Conservation (phyloP, 1,140 invertebrate genomes). For the Pomacea maculata region DNA sequence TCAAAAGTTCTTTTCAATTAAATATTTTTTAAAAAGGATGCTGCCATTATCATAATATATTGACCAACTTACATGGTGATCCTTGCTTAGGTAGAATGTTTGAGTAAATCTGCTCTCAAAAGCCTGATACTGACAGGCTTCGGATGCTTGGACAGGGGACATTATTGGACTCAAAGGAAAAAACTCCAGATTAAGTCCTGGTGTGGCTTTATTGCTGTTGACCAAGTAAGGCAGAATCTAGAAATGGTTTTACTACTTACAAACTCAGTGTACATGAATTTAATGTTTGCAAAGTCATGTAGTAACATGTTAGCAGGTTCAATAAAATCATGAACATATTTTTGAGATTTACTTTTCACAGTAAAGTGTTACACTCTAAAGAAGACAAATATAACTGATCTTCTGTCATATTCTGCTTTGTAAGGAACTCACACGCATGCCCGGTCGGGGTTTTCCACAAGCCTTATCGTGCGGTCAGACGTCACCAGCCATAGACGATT, state of each 20-base stretch:
- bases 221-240: background rate
- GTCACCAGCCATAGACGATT: slow-evolving; percentile 21
- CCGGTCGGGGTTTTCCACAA: slow-evolving; percentile 23
- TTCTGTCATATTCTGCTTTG: too few species aligned
- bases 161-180: background rate
- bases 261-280: too few species aligned
- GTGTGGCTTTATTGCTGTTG: background rate
- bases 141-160: background rate
- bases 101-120: background rate
- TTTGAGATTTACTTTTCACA: slow-evolving; percentile 2
- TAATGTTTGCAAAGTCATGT: too few species aligned
- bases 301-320: too few species aligned
- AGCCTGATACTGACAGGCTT: slow-evolving; percentile 2
- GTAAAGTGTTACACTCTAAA: background rate
- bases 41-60: background rate
- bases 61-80: slow-evolving; percentile 2
- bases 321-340: too few species aligned
- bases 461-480: slow-evolving; percentile 17
- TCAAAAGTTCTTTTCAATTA: too few species aligned
- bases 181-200: background rate
- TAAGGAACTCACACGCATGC: slow-evolving; percentile 33
- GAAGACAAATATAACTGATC: background rate
- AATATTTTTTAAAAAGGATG: background rate
- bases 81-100: background rate
- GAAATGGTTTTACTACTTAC: too few species aligned